Percentiles rank a stretch among this genome's conserved stretches.
Evolutionary conservation across 2,888 invertebrate genomes (phyloP).

Genomic region (Eumacrocentrus americanus): DNA sequence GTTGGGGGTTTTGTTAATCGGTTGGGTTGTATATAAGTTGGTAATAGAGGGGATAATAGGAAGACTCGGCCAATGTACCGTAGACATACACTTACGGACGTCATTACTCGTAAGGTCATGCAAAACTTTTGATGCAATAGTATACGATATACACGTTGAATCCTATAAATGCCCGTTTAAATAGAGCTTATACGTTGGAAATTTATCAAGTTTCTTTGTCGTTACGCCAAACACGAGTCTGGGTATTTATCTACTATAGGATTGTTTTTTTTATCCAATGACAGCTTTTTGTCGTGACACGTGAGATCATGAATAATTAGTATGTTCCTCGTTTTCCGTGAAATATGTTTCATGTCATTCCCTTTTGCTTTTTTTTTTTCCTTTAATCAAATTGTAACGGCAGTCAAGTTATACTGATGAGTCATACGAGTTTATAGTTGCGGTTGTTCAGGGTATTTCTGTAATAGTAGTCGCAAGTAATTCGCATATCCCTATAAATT

Average conservation of each 20-base stretch:
- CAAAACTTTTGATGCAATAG: neutral
- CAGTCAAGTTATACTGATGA: neutral
- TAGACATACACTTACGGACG: neutral
- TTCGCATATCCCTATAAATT: too few species aligned
- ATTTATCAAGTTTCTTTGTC: neutral
- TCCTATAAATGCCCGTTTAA: neutral
- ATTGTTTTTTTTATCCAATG: too few species aligned
- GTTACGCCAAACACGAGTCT: neutral
- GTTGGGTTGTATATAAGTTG: too few species aligned
- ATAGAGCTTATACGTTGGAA: neutral
- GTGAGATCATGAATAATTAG: too few species aligned
- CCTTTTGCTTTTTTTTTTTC: neutral
- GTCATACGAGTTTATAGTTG: neutral
- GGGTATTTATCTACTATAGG: too few species aligned
- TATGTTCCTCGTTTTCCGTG: neutral
- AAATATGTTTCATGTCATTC: too few species aligned
- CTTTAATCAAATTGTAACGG: neutral
- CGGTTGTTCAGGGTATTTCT: conserved; percentile 18
- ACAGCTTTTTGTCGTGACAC: too few species aligned
- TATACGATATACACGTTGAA: neutral
- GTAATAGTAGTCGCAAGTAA: neutral
- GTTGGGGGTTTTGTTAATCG: too few species aligned
- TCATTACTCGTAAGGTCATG: neutral
- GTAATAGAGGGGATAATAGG: too few species aligned
- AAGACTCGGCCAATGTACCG: too few species aligned